phyloP scores from a whole-genome alignment of 2,888 invertebrate species.

The Lasioglossum villosulum region DNA sequence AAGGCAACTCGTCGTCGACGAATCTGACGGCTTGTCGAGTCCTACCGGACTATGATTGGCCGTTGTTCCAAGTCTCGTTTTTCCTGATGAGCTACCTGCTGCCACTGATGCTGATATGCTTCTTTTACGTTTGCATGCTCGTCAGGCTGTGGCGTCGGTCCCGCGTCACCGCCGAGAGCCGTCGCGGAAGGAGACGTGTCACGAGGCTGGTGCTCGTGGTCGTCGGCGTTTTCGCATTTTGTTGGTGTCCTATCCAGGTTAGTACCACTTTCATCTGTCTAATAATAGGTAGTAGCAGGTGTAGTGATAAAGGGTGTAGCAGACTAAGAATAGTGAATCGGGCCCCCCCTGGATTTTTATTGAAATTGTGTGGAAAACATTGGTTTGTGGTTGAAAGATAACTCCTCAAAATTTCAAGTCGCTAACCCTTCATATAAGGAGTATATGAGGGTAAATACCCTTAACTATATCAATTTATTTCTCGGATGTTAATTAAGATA shows the following conservation, averaged over 20 bases:
- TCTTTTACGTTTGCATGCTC: slow-evolving; percentile 95
- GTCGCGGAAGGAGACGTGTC: slow-evolving; percentile 94
- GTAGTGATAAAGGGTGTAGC: too few species aligned
- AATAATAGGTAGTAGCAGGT: too few species aligned
- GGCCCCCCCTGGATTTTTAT: too few species aligned
- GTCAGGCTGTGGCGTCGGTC: slow-evolving; percentile 95
- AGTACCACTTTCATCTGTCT: slow-evolving; percentile 59
- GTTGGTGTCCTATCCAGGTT: slow-evolving; percentile 98
- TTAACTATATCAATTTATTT: too few species aligned
- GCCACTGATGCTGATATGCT: slow-evolving; percentile 93
- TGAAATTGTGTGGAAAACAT: too few species aligned
- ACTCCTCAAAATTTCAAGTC: too few species aligned
- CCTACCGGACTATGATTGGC: slow-evolving; percentile 82
- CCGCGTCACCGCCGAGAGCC: slow-evolving; percentile 91
- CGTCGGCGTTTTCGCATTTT: slow-evolving; percentile 95
- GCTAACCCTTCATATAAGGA: too few species aligned
- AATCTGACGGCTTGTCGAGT: slow-evolving; percentile 79
- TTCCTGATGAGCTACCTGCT: slow-evolving; percentile 95
- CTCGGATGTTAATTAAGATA: too few species aligned
- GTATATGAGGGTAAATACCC: too few species aligned
- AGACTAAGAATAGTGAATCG: too few species aligned
- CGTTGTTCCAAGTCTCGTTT: slow-evolving; percentile 91
- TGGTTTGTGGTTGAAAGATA: too few species aligned
- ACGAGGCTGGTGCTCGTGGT: slow-evolving; percentile 97
- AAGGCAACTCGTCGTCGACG: slow-evolving; percentile 61